Evolutionary conservation across 2,888 invertebrate genomes (phyloP), one percentile per base, ranked within the genome.

Genomic region (Polyommatus icarus): DNA sequence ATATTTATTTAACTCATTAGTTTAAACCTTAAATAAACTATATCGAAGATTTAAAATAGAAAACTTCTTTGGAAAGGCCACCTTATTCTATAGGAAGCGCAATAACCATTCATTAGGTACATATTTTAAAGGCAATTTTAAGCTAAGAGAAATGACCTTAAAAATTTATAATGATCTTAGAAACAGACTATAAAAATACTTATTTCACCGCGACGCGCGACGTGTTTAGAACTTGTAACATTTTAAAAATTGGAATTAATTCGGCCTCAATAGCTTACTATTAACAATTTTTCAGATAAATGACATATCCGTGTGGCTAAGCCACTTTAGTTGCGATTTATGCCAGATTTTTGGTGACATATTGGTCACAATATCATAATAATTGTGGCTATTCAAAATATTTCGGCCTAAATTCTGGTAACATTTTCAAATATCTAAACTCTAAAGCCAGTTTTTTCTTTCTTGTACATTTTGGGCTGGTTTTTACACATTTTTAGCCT

Each of bases 21-120:
- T 80, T 86, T 88, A 90, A 77, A 77, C 89, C 89, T 91, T 90
- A 91, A 86, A 90, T 91, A 91, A 88, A 91, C 89, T 91, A 92
- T 90, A 91, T 90, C 85, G 90, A 89, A 89, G 90, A 83, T 77
- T 73, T 90, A 86, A 88, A 90, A 90, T 91, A 90, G 89, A 91
- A 91, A 91, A 87, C 85, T 89, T 91, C 89, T 87, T 89, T 92
- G 92, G 93, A 93, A 93, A 93, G 93, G 93, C 93, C 92, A 91
- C 92, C 90, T 90, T 90, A 88, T 59, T 84, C 79, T 77, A 79
- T 77, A 71, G 59, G 75, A 75, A 75, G 75, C 32, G 46, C 54
- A 75, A 67, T 67, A 67, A 32, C 67, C 29, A 6, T 61, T 61
- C 24, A 61, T 67, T 67, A 67, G 12, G 36, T 36, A 46, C 61